These are phyloP conservation scores for Strix aluco DNA, from an alignment of 2,113 vertebrate species.

Conservation along the genomic window DNA sequence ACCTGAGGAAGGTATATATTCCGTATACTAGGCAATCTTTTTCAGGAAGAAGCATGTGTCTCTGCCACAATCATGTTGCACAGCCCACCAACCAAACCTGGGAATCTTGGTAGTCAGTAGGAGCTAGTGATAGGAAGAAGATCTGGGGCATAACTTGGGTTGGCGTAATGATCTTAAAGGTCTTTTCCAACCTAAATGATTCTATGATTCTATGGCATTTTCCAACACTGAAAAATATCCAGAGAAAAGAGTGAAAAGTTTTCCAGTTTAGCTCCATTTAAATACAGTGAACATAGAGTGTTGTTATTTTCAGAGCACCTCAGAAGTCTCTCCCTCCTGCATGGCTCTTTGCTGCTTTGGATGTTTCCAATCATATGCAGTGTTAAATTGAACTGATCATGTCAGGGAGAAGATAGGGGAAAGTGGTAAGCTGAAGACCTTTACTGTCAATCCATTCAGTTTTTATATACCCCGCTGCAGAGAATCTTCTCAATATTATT, in stretches of 20 bases:
- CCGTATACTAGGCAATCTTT: neutral
- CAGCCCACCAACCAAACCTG: neutral
- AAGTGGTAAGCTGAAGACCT: neutral
- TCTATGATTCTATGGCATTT: neutral
- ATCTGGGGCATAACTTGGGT: neutral
- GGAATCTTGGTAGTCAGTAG: neutral
- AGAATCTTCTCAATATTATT: neutral
- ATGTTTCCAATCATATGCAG: neutral
- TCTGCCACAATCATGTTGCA: neutral
- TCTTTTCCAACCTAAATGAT: neutral
- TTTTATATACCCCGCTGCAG: neutral
- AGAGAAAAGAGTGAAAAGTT: neutral
- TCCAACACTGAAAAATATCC: neutral
- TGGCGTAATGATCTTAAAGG: neutral
- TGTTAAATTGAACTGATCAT: neutral
- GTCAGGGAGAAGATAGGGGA: neutral
- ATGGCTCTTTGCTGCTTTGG: neutral
- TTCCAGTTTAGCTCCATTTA: neutral
- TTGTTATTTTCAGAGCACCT: neutral
- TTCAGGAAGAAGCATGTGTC: neutral
- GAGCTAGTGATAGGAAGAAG: neutral
- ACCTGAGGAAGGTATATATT: neutral
- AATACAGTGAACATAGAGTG: neutral
- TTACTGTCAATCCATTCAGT: neutral
- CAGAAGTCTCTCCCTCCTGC: neutral